Evolutionary conservation across 2,797 vertebrate genomes (phyloP).

Genomic region (Falco rusticolus): DNA sequence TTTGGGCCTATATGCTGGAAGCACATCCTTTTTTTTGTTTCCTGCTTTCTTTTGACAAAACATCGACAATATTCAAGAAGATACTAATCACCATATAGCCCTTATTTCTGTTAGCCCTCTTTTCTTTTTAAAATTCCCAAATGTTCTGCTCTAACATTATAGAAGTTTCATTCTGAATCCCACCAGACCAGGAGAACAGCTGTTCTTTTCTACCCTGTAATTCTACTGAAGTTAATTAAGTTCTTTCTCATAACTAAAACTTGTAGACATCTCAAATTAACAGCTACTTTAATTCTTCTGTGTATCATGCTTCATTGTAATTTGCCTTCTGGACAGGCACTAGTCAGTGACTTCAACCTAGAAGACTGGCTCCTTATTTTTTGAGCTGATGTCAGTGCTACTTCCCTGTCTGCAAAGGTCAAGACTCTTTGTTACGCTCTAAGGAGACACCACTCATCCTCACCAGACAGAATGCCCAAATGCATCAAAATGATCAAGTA

Average conservation of each 20-base stretch:
- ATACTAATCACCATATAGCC: background rate
- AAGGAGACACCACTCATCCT: background rate
- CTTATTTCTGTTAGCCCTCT: background rate
- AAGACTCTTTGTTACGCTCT: background rate
- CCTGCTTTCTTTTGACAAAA: background rate
- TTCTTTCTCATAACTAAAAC: slow-evolving; percentile 62
- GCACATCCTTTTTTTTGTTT: background rate
- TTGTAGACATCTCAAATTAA: slow-evolving; percentile 64
- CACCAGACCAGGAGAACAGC: slow-evolving; percentile 34
- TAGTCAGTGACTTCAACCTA: slow-evolving; percentile 29
- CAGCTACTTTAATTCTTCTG: slow-evolving; percentile 55
- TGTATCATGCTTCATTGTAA: slow-evolving; percentile 53
- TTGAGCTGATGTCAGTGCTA: slow-evolving; percentile 24
- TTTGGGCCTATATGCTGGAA: background rate
- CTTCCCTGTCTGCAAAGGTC: slow-evolving; percentile 31
- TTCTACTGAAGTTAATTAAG: slow-evolving; percentile 57
- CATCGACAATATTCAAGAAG: background rate
- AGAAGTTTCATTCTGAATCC: slow-evolving; percentile 48
- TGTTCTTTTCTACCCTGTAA: slow-evolving; percentile 33
- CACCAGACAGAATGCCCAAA: background rate
- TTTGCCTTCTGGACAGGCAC: slow-evolving; percentile 31
- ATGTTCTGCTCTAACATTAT: slow-evolving; percentile 27
- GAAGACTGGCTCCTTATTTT: slow-evolving; percentile 4
- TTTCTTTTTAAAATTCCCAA: slow-evolving; percentile 26
- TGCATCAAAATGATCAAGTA: slow-evolving; percentile 19